phyloP scores from a whole-genome alignment of 1,140 invertebrate species.

The Tachypleus tridentatus region DNA sequence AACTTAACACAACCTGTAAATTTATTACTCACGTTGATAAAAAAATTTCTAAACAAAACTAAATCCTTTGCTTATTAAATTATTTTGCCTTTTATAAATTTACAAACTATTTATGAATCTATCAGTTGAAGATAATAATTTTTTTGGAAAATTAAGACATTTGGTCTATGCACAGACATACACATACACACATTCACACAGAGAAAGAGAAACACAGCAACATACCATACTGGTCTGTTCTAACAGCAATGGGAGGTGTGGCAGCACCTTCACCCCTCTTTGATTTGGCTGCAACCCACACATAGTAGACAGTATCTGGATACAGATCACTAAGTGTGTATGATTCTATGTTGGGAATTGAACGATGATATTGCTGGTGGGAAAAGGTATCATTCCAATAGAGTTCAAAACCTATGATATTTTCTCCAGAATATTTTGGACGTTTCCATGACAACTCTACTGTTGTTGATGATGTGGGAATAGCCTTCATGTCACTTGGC shows the following conservation, averaged over 20 bases:
- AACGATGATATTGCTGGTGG: constrained; percentile 50
- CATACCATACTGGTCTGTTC: constrained; percentile 88
- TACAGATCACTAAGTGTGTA: constrained; percentile 77
- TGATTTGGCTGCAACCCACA: constrained; percentile 86
- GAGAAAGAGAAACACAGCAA: constrained; percentile 6
- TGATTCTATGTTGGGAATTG: constrained; percentile 62
- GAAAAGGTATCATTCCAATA: constrained; percentile 96
- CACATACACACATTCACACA: constrained; percentile 49
- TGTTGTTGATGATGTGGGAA: constrained; percentile 58
- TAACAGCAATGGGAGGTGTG: constrained; percentile 79
- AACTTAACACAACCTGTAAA: no score
- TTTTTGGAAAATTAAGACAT: no score
- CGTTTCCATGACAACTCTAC: constrained; percentile 80
- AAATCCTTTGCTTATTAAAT: no score
- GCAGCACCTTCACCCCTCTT: constrained; percentile 84
- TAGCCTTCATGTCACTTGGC: constrained; percentile 61
- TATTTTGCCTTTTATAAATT: no score
- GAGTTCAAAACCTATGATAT: constrained; percentile 86
- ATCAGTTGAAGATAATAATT: no score
- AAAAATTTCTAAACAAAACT: no score
- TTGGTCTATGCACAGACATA: no score
- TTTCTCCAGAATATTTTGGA: constrained; percentile 78
- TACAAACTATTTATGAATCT: no score
- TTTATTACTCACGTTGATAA: no score
- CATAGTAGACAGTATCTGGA: constrained; percentile 90